Evolutionary conservation across 30 jellyfish, hydroid and myxozoan genomes (phyloP).

Genomic region (Catostylus mosaicus): DNA sequence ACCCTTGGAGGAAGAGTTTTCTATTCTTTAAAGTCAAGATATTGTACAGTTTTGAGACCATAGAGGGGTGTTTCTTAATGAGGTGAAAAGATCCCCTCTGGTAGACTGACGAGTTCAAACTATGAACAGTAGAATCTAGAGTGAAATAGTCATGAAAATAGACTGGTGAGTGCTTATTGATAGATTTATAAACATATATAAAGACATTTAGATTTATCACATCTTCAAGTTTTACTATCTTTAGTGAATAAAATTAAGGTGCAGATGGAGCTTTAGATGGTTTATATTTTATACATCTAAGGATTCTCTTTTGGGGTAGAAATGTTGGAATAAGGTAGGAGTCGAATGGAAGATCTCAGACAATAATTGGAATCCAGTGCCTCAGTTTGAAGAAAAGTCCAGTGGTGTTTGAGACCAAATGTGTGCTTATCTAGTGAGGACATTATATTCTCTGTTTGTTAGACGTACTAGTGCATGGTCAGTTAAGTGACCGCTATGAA

Average conservation of each 20-base stretch:
- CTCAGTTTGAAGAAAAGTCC: no score
- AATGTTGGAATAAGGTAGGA: conserved; percentile 40
- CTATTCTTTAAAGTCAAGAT: conserved; percentile 20
- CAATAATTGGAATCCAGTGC: conserved; percentile 14
- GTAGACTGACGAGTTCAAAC: conserved; percentile 26
- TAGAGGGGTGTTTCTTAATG: neutral
- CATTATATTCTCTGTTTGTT: no score
- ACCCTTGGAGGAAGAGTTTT: neutral
- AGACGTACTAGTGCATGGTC: no score
- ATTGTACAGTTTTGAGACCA: conserved; percentile 15
- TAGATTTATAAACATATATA: conserved; percentile 12
- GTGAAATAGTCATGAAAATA: neutral
- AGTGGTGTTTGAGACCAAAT: no score
- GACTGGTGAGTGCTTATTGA: conserved; percentile 15
- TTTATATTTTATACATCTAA: conserved; percentile 27
- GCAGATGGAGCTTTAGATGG: conserved; percentile 44
- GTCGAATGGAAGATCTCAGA: conserved; percentile 47
- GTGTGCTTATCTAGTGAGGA: no score
- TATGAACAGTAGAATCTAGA: conserved; percentile 14
- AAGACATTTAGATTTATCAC: conserved; percentile 3
- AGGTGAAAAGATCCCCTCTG: conserved; percentile 31
- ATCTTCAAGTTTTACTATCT: conserved; percentile 44
- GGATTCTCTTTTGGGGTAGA: conserved; percentile 46
- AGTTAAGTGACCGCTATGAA: no score
- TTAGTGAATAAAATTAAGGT: conserved; percentile 19